Evolutionary conservation across 2,797 vertebrate species (phyloP), one percentile per base, ranked within the genome.

Genomic region (Orestias chungarensis): DNA sequence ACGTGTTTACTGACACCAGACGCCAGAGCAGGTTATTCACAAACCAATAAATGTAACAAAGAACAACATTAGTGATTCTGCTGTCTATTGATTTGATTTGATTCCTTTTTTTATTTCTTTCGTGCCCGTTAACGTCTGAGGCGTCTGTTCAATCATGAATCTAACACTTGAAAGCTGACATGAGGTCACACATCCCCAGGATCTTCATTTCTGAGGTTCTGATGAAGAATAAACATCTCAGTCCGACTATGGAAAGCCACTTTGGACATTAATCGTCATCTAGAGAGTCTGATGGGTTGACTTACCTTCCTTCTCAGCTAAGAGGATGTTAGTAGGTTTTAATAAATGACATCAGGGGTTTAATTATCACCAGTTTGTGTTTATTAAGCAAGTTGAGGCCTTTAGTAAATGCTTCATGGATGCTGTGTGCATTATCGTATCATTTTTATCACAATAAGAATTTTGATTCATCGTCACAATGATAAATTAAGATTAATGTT

Each of bases 1-100:
- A 62, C 11, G 20, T 14, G 31, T 66, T 49, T 35, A 23, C 65
- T n/a, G 65, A 66, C 44, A 66, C 29, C 65, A 27, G n/a, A n/a
- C n/a, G n/a, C 35, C 59, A 62, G 59, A 40, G 64, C 10, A 29
- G 29, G 18, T 46, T 23, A 23, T 20, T 47, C 64, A 66, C 64
- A 46, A 44, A 47, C 27, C 42, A 47, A 12, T 11, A 47, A 66
- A 29, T 23, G 20, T 46, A 66, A 44, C 64, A 23, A 43, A 38
- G 3, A 27, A 18, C 20, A 40, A 62, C n/a, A 62, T 62, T 27
- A 44, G 25, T 46, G 18, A 46, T 66, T 29, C n/a, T 25, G 38
- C 0, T 42, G n/a, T n/a, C n/a, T n/a, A n/a, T n/a, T n/a, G n/a
- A n/a, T n/a, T n/a, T n/a, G n/a, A n/a, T 29, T 20, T 44, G 18